These are phyloP conservation scores for Elaphurus davidianus DNA, from an alignment of 2,113 vertebrate species.

Conservation along the genomic window DNA sequence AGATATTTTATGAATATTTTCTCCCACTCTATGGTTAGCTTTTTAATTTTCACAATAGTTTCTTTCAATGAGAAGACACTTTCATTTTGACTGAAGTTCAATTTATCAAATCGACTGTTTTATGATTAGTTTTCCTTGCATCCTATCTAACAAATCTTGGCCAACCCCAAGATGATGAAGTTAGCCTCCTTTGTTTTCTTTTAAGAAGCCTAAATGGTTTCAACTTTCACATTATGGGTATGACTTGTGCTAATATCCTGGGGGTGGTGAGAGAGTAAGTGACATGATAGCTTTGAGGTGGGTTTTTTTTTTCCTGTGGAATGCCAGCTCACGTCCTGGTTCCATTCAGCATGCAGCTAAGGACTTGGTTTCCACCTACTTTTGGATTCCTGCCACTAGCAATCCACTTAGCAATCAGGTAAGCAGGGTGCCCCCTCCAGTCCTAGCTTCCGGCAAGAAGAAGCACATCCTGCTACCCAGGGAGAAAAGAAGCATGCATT, in stretches of 20 bases:
- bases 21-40: neutral
- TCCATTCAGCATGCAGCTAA: neutral
- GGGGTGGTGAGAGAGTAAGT: neutral
- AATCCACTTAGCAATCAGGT: neutral
- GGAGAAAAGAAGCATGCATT: accelerated
- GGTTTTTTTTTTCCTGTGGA: neutral
- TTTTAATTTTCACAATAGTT: neutral
- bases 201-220: neutral
- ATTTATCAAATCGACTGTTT: neutral
- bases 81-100: neutral
- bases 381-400: neutral
- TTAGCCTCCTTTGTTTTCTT: neutral
- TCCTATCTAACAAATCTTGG: neutral
- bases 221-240: neutral
- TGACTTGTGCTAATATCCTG: too few species aligned
- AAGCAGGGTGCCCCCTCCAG: neutral
- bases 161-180: neutral
- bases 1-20: neutral
- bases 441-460: neutral
- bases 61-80: neutral
- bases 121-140: neutral
- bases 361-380: neutral
- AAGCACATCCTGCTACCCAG: neutral
- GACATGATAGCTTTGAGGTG: neutral
- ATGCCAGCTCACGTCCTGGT: neutral